These are phyloP conservation scores for Odontamblyopus lacepedii DNA, from an alignment of 2,797 vertebrate species.

Conservation along the genomic window DNA sequence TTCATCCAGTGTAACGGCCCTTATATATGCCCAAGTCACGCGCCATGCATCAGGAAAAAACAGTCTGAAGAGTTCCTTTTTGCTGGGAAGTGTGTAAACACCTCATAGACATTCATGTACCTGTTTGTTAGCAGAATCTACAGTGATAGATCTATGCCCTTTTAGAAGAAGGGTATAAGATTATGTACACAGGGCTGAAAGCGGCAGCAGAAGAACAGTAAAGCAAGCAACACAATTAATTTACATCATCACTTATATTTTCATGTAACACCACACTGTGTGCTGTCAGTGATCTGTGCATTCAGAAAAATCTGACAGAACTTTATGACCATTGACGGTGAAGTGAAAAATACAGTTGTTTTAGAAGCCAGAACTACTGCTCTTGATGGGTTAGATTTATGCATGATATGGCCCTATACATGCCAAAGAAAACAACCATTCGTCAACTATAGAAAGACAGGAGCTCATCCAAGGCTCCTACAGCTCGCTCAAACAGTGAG, in stretches of 20 bases:
- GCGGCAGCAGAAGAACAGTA: neutral
- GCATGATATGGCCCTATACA: too few relatives aligned
- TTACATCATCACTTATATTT: neutral
- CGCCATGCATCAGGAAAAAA: conserved; percentile 36
- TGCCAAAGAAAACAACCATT: too few relatives aligned
- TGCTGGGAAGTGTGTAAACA: conserved; percentile 35
- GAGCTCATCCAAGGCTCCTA: too few relatives aligned
- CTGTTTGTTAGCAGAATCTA: conserved; percentile 19
- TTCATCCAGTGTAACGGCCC: conserved; percentile 23
- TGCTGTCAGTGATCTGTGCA: neutral
- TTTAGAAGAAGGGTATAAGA: neutral
- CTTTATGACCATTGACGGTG: neutral
- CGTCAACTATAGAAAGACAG: too few relatives aligned
- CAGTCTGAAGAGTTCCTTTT: conserved; percentile 22
- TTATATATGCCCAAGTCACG: conserved; percentile 24
- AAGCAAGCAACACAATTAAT: neutral
- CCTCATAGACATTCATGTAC: conserved; percentile 48
- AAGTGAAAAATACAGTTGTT: neutral
- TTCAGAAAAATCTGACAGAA: neutral
- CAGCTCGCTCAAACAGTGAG: too few relatives aligned
- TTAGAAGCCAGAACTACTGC: neutral
- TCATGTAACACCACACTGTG: neutral
- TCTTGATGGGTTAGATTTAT: neutral
- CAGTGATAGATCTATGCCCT: neutral
- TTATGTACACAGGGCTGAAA: neutral